Base-by-base conservation (phyloP, 2,888 invertebrate species). In the Cryptus armator region DNA sequence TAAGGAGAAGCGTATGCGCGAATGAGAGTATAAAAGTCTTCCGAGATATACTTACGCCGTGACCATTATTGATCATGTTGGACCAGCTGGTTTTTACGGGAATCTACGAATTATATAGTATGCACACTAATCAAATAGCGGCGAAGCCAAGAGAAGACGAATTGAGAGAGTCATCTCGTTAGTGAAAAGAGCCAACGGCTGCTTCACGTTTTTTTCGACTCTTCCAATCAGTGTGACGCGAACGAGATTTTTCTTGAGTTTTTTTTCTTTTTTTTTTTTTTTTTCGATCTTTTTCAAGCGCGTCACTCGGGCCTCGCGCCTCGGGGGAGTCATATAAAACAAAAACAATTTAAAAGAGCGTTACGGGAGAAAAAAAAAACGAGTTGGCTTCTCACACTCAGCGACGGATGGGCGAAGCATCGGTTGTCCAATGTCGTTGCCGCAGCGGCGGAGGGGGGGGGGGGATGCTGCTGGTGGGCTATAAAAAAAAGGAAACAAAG, bases 1-100 rank as follows among this genome's bases (percentile, higher is more conserved):
- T 62, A 62, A 29, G 62, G 5, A 80, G 53, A 85, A 79, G 76
- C 76, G 85, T 85, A 82, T 85, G 82, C 79, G 79, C 82, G 82
- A 80, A 79, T 72, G 85, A 82, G 85, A 85, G 79, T 85, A 72
- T 80, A 71, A 82, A 82, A 82, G 85, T 85, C 85, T 85, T 85
- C 85, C 85, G 85, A 79, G 82, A 76, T 81, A 64, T 62, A 62
- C 29, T 14, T 62, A 76, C n/a, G 48, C 37, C 76, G 72, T 71
- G 67, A 84, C 43, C 66, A 74, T 74, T 74, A 56, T 84, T 81
- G 67, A 81, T 51, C 68, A 81, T 76, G 81, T 84, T 77, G 77
- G 66, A 66, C 51, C 64, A 66, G 64, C 66, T 66, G 76, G 76
- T 76, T 76, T 29, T 44, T 64, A 75, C 64, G 64, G 48, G 74